phyloP scores from a whole-genome alignment of 2,888 invertebrate genomes.

The Drosophila bunnanda region DNA sequence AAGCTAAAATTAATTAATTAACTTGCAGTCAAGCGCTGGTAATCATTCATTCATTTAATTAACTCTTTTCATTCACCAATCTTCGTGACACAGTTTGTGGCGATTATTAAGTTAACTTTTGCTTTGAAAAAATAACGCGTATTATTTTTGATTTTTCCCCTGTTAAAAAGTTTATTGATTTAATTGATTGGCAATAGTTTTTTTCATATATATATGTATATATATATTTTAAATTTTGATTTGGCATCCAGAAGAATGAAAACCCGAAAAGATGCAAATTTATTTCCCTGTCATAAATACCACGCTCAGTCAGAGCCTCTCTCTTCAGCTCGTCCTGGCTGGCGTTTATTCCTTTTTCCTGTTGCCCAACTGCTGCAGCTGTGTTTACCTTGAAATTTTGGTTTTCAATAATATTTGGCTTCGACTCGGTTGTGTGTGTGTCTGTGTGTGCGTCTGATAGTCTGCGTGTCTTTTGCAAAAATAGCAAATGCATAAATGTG shows the following conservation, averaged over 20 bases:
- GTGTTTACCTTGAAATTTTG: constrained; percentile 76
- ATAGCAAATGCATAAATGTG: constrained; percentile 73
- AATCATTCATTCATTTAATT: constrained; percentile 5
- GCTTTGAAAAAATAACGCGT: neutral
- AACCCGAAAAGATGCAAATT: constrained; percentile 1
- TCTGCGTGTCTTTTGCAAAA: constrained; percentile 72
- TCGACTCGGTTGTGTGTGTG: constrained; percentile 39
- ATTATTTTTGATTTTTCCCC: neutral
- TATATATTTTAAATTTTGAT: constrained; percentile 1
- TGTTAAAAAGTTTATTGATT: neutral
- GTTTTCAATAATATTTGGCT: constrained; percentile 78
- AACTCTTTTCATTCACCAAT: neutral
- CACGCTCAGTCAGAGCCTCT: constrained; percentile 22
- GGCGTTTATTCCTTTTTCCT: constrained; percentile 14
- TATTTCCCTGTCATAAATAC: constrained; percentile 7
- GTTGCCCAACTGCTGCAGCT: constrained; percentile 61
- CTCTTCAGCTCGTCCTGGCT: constrained; percentile 19
- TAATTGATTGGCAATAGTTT: neutral
- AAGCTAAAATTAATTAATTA: neutral
- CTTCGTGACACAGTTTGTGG: neutral
- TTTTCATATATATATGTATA: neutral
- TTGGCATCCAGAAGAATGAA: neutral
- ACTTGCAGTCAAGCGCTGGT: neutral
- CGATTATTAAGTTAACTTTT: neutral
- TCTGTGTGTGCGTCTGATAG: constrained; percentile 51